Evolutionary conservation across 1,140 invertebrate genomes (phyloP).

Genomic region (Magallana ariakensis): DNA sequence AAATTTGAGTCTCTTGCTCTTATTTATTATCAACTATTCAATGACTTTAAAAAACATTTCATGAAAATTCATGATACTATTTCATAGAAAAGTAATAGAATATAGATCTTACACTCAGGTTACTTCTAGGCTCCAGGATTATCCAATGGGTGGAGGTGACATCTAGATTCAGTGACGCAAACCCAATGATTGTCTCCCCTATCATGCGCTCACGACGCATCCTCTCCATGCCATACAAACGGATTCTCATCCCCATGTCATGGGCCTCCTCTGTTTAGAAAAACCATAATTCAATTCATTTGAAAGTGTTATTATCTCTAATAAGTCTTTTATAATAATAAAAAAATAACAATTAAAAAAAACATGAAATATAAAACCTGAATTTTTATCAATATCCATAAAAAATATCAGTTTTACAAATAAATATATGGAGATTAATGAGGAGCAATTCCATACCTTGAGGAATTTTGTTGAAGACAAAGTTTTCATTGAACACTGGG

Average conservation of each 20-base stretch:
- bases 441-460: constrained; percentile 83
- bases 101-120: constrained; percentile 85
- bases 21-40: too few relatives aligned
- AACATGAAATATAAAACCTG: too few relatives aligned
- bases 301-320: not conserved
- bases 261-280: constrained; percentile 88
- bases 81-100: too few relatives aligned
- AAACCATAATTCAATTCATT: not conserved
- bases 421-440: too few relatives aligned
- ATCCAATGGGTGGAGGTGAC: constrained; percentile 94
- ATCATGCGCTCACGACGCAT: constrained; percentile 93
- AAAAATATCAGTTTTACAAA: too few relatives aligned
- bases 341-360: too few relatives aligned
- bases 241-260: constrained; percentile 91
- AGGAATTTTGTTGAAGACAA: constrained; percentile 93
- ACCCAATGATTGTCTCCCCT: constrained; percentile 93
- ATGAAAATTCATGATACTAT: too few relatives aligned
- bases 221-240: constrained; percentile 94
- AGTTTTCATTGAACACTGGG: constrained; percentile 95
- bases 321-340: too few relatives aligned
- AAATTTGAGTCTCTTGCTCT: too few relatives aligned
- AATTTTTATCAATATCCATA: too few relatives aligned
- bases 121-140: constrained; percentile 89
- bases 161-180: constrained; percentile 92
- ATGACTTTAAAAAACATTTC: too few relatives aligned